These are phyloP conservation scores for Erebia ligea DNA, from an alignment of 2,888 invertebrate species.

Conservation along the genomic window DNA sequence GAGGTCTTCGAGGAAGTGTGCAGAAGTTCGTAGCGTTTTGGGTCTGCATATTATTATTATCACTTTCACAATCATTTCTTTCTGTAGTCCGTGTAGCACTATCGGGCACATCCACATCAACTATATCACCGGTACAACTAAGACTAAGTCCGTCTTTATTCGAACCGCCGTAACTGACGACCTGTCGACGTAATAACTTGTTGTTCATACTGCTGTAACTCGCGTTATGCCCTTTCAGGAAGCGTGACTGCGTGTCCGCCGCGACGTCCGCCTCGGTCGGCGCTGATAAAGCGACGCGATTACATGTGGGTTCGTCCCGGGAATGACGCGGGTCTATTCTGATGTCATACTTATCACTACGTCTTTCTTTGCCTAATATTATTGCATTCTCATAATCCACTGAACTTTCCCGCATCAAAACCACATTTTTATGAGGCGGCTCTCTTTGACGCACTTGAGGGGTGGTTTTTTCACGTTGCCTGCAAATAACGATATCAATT, in stretches of 20 bases:
- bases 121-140: conserved; percentile 70
- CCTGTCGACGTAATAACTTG: conserved; percentile 82
- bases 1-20: conserved; percentile 87
- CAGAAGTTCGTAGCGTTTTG: conserved; percentile 86
- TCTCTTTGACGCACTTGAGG: conserved; percentile 55
- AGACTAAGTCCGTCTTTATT: conserved; percentile 72
- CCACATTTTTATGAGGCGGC: conserved; percentile 52
- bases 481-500: conserved; percentile 86
- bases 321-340: conserved; percentile 87
- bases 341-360: conserved; percentile 78
- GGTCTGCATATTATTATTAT: conserved; percentile 55
- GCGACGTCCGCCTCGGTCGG: conserved; percentile 72
- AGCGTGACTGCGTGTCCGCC: conserved; percentile 78
- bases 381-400: conserved; percentile 88
- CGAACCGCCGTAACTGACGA: conserved; percentile 80
- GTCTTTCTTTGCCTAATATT: conserved; percentile 79
- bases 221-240: conserved; percentile 85
- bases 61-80: conserved; percentile 66
- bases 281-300: conserved; percentile 75
- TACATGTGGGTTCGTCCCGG: conserved; percentile 80
- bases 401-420: conserved; percentile 85
- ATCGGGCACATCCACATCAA: conserved; percentile 72
- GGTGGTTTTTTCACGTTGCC: conserved; percentile 66
- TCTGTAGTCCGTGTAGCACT: conserved; percentile 62
- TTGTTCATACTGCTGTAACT: conserved; percentile 85